Evolutionary conservation across 2,113 vertebrate genomes (phyloP), one percentile per base, ranked within the genome.

Genomic region (Orcinus orca): DNA sequence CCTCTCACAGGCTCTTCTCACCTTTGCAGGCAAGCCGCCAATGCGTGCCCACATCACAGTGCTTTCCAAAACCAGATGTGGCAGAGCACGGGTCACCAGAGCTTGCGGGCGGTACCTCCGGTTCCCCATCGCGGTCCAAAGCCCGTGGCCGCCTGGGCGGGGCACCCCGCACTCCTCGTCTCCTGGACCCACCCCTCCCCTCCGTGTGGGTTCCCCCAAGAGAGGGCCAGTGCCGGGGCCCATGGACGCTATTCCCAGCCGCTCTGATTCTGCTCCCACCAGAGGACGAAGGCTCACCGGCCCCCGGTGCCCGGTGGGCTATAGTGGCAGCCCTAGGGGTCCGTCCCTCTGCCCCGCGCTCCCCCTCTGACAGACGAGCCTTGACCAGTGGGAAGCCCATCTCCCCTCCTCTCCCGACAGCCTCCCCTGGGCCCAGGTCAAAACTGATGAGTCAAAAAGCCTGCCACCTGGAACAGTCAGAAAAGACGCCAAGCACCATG

Each of bases 401-500:
- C 44, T 50, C 5, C 20, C 36, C 21, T 10, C 21, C 17, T 38
- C 38, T 65, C 67, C 86, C n/a, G 3, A 7, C 1, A 1, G 25
- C 88, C 55, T 29, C 21, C 38, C 12, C 9, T 12, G 44, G 17
- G 89, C 74, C 77, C 38, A 11, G 9, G 50, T 93, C 88, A 81
- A 44, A 58, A 68, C 41, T 2, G 31, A 83, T 94, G 96, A 93
- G 95, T 95, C 67, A 29, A 79, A 53, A 62, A 88, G 89, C 63
- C 96, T 98, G 84, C 96, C 96, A 93, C 71, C 79, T 81, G 41
- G 23, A 58, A 93, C 1, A 25, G 12, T 47, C 76, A 81, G 31
- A 53, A 89, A 96, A 97, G 97, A 92, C 79, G 95, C 94, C 97
- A 97, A 94, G 79, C 67, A 9, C 88, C 94, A 95, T 97, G 96